phyloP scores from a whole-genome alignment of 2,888 invertebrate genomes.

The Brenthis ino region DNA sequence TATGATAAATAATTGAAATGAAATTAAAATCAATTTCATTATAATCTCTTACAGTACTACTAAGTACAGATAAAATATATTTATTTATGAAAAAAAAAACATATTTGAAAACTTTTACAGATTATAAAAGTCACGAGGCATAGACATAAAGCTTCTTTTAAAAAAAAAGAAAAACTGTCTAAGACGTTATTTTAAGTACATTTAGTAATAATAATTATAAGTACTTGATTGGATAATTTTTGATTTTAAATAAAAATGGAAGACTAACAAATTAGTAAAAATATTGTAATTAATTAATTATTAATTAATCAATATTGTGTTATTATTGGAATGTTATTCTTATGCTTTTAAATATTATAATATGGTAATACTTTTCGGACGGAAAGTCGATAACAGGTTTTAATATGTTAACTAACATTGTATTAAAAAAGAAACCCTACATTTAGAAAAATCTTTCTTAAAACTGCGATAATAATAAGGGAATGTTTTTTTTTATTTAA shows the following conservation, averaged over 20 bases:
- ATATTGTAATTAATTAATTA: neutral
- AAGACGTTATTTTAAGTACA: constrained; percentile 1
- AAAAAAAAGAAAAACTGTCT: constrained; percentile 17
- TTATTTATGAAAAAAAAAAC: neutral
- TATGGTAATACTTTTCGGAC: constrained; percentile 74
- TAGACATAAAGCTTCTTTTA: constrained; percentile 7
- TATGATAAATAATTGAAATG: constrained; percentile 4
- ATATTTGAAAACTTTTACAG: neutral
- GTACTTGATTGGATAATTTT: too few species aligned
- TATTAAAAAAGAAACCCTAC: too few species aligned
- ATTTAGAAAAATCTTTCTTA: too few species aligned
- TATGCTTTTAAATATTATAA: constrained; percentile 41
- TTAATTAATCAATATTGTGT: constrained; percentile 23
- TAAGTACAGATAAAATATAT: constrained; percentile 15
- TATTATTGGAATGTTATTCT: constrained; percentile 20
- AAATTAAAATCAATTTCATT: neutral
- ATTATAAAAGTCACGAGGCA: constrained; percentile 1
- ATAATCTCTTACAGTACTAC: constrained; percentile 4
- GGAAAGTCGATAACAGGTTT: constrained; percentile 57
- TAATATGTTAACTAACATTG: too few species aligned
- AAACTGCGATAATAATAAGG: too few species aligned
- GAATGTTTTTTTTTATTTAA: too few species aligned
- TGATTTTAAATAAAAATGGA: constrained; percentile 2
- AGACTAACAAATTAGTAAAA: constrained; percentile 16
- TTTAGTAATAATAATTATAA: neutral